These are phyloP conservation scores for Paracentrotus lividus DNA, from an alignment of 53 echinoderm and acorn worm species.

Conservation along the genomic window DNA sequence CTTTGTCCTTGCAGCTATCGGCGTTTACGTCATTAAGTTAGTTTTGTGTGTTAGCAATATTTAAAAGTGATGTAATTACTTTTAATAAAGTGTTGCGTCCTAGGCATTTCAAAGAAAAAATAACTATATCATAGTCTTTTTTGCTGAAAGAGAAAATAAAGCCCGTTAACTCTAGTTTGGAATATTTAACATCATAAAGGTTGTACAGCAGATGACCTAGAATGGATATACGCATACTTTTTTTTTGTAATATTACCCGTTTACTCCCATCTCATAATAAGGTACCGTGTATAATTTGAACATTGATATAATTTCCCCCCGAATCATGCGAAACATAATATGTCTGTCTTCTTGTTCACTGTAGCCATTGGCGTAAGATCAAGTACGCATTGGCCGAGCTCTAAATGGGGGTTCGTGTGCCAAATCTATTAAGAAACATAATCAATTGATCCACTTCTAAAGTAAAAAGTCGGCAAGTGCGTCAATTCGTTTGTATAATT, in stretches of 20 bases:
- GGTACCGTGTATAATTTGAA: background rate
- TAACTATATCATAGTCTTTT: no score
- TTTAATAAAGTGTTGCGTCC: no score
- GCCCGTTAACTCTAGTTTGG: no score
- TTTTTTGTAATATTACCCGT: background rate
- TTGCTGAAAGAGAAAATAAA: no score
- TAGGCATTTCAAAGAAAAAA: no score
- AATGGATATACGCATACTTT: no score
- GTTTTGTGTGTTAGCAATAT: no score
- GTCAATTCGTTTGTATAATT: slow-evolving; percentile 38
- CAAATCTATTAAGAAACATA: slow-evolving; percentile 22
- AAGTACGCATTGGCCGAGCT: background rate
- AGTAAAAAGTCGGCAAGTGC: background rate
- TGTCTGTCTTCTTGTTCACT: background rate
- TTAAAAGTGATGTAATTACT: no score
- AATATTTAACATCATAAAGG: no score
- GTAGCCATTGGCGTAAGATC: background rate
- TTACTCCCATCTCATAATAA: background rate
- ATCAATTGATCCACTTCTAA: slow-evolving; percentile 6
- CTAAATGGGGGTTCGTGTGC: background rate
- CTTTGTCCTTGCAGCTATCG: no score
- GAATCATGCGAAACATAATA: background rate
- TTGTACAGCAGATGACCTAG: no score
- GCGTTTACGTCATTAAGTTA: no score
- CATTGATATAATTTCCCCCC: background rate